These are phyloP conservation scores for Aphidius ervi DNA, from an alignment of 1,140 invertebrate species.

Conservation along the genomic window DNA sequence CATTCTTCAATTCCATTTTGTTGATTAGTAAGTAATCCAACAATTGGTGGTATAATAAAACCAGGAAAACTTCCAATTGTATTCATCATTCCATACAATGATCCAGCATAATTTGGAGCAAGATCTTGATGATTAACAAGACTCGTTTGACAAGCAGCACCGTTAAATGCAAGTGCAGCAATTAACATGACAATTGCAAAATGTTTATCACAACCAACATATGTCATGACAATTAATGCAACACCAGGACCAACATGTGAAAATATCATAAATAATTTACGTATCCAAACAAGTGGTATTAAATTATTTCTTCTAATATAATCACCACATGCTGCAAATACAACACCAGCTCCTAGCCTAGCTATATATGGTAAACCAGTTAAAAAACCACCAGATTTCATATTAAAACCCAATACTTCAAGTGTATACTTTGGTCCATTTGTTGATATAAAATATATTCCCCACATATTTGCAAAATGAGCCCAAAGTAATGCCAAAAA, in stretches of 20 bases:
- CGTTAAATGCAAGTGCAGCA: conserved; percentile 74
- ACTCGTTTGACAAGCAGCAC: conserved; percentile 77
- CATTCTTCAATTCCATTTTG: conserved; percentile 74
- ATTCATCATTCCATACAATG: conserved; percentile 71
- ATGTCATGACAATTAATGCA: conserved; percentile 62
- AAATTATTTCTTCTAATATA: conserved; percentile 57
- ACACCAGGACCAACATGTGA: conserved; percentile 69
- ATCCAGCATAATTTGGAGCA: conserved; percentile 76
- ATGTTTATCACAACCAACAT: conserved; percentile 62
- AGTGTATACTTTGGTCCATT: conserved; percentile 86
- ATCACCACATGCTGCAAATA: conserved; percentile 66
- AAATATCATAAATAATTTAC: conserved; percentile 68
- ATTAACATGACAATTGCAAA: conserved; percentile 65
- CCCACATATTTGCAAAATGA: conserved; percentile 76
- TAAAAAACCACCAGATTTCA: conserved; percentile 66
- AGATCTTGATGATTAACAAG: conserved; percentile 82
- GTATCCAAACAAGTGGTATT: conserved; percentile 59
- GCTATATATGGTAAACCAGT: conserved; percentile 68
- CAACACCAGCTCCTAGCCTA: conserved; percentile 60
- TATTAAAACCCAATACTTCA: conserved; percentile 77
- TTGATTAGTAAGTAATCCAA: conserved; percentile 63
- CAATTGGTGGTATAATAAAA: conserved; percentile 68
- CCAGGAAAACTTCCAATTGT: conserved; percentile 69
- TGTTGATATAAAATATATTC: conserved; percentile 78
- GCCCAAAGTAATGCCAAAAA: conserved; percentile 64